Percentiles rank a stretch among this genome's conserved stretches.
These are phyloP conservation scores for Stenodera caucasica DNA, from an alignment of 2,888 invertebrate genomes.

Conservation along the genomic window DNA sequence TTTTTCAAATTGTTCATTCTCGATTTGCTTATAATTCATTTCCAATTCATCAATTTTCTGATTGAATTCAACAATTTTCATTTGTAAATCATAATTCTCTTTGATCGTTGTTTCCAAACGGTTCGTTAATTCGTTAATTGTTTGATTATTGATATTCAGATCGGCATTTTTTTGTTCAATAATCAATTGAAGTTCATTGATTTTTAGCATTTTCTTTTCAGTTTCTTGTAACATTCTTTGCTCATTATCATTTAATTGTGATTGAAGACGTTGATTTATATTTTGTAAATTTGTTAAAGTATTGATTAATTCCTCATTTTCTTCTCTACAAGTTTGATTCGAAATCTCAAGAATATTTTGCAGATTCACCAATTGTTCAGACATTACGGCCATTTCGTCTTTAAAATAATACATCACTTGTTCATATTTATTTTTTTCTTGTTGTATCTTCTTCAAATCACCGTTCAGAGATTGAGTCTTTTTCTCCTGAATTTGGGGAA, in stretches of 20 bases:
- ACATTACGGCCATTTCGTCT: slow-evolving; percentile 45
- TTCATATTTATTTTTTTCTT: slow-evolving; percentile 45
- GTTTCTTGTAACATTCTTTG: slow-evolving; percentile 39
- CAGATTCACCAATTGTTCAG: slow-evolving; percentile 44
- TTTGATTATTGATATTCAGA: slow-evolving; percentile 38
- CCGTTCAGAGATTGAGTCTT: slow-evolving; percentile 12
- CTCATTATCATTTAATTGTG: slow-evolving; percentile 39
- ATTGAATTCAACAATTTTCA: slow-evolving; percentile 37
- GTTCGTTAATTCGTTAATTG: slow-evolving; percentile 49
- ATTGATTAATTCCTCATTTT: slow-evolving; percentile 36
- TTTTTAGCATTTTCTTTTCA: slow-evolving; percentile 43
- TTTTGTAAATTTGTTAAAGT: slow-evolving; percentile 40
- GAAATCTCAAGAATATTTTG: slow-evolving; percentile 48
- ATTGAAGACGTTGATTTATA: slow-evolving; percentile 38
- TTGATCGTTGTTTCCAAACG: slow-evolving; percentile 51
- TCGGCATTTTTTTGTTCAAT: slow-evolving; percentile 43
- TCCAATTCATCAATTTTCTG: slow-evolving; percentile 35
- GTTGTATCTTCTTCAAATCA: slow-evolving; percentile 37
- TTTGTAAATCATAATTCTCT: slow-evolving; percentile 42
- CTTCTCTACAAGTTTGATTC: slow-evolving; percentile 40
- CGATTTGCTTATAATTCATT: slow-evolving; percentile 28
- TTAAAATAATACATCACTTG: slow-evolving; percentile 45
- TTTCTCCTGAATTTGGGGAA: slow-evolving; percentile 29
- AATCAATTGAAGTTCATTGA: slow-evolving; percentile 44
- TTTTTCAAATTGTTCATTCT: slow-evolving; percentile 21